A percentile compares a stretch with the other conserved stretches of the same genome.
Conservation (phyloP, 2,113 vertebrate species). For the Anolis carolinensis region DNA sequence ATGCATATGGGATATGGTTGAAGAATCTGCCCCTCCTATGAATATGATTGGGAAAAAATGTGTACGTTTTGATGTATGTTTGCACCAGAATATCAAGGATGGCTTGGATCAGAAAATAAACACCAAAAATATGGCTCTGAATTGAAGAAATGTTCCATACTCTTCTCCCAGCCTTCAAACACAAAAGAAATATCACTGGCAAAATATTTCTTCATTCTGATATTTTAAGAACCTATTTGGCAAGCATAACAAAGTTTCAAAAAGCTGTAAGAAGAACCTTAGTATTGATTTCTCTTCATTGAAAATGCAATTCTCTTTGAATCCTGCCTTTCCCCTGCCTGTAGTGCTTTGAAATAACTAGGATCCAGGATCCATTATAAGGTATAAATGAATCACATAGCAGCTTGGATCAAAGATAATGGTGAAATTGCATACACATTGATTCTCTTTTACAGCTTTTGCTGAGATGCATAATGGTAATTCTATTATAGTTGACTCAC, state of each 20-base stretch:
- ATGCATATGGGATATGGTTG: background rate
- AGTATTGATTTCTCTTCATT: background rate
- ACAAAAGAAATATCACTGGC: background rate
- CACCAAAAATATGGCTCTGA: background rate
- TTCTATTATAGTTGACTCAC: constrained; percentile 38
- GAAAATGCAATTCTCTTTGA: constrained; percentile 27
- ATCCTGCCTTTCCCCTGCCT: constrained; percentile 32
- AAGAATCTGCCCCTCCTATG: background rate
- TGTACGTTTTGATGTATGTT: background rate
- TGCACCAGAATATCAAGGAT: too few relatives aligned
- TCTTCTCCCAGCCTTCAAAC: background rate
- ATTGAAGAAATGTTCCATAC: background rate
- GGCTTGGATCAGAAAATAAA: background rate
- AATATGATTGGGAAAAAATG: background rate
- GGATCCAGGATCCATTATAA: background rate
- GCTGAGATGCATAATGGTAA: constrained; percentile 42
- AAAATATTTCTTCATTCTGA: background rate
- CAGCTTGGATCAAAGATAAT: constrained; percentile 49
- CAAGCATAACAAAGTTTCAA: constrained; percentile 23
- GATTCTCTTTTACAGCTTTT: constrained; percentile 57
- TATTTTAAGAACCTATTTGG: background rate
- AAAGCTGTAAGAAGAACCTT: constrained; percentile 24
- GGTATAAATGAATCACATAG: constrained; percentile 57
- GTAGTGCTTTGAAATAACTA: constrained; percentile 52
- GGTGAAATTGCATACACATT: constrained; percentile 43